phyloP scores from a whole-genome alignment of 2,888 invertebrate species.

The Limnephilus rhombicus region DNA sequence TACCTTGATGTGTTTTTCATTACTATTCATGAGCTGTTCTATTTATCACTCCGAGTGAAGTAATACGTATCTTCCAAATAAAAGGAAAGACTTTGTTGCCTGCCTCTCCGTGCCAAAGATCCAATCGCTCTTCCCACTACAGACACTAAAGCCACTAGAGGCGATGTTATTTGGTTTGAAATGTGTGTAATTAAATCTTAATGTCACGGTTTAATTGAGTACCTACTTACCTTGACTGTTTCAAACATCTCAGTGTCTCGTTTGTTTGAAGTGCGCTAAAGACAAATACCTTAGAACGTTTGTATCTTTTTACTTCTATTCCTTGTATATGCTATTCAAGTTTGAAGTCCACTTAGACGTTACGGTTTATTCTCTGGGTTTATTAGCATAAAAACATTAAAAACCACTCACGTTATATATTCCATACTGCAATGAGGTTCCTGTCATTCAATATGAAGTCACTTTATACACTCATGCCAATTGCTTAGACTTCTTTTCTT shows the following conservation, averaged over 20 bases:
- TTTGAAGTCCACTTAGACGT: not conserved
- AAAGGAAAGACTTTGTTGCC: not conserved
- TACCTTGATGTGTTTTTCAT: not conserved
- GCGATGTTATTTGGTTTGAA: conserved; percentile 23
- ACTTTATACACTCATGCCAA: no score
- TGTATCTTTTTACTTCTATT: not conserved
- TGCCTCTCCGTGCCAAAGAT: not conserved
- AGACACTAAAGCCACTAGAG: conserved; percentile 10
- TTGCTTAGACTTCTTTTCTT: no score
- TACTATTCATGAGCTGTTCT: not conserved
- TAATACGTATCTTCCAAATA: not conserved
- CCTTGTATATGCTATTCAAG: not conserved
- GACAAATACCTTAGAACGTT: not conserved
- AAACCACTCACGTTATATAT: not conserved
- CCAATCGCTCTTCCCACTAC: not conserved
- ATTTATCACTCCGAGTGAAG: not conserved
- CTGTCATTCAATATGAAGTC: not conserved
- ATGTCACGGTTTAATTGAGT: conserved; percentile 38
- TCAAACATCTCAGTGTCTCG: not conserved
- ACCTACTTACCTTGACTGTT: conserved; percentile 16
- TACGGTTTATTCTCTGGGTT: not conserved
- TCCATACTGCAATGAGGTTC: not conserved
- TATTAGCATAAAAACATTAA: not conserved
- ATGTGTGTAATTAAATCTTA: conserved; percentile 42
- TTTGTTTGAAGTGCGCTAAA: not conserved